Evolutionary conservation across 2,797 vertebrate species (phyloP), one percentile per base, ranked within the genome.

Genomic region (Catharus ustulatus): DNA sequence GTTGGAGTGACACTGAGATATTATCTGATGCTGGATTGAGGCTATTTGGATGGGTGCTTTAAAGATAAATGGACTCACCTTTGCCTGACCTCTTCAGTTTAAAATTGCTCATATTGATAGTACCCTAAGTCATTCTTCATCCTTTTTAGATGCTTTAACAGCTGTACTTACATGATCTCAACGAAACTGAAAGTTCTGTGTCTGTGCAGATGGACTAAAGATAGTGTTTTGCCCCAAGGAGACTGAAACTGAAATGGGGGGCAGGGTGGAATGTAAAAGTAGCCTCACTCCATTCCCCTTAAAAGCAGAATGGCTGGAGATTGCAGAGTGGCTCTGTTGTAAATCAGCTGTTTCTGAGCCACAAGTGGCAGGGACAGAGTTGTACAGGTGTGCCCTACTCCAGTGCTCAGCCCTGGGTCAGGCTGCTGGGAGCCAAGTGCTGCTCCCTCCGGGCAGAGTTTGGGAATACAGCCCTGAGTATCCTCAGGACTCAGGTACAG

Each of bases 11-110:
- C 24, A 5, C 83, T 12, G 69, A 93, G 77, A 87, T 94, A 19
- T 3, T 92, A 84, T 88, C 90, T 93, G 48, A 51, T 57, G 59
- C 40, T 86, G 73, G 66, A 73, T 73, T 84, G 19, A 55, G 85
- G 62, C 83, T 95, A 8, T 90, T 94, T 86, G 58, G n/a, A 63
- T 69, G 51, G 38, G 68, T 73, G 42, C 62, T 90, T 91, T 88
- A n/a, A 73, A 90, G 88, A 93, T 84, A 86, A 89, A 81, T 30
- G 94, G 68, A 11, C 36, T 84, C 52, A 57, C 85, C 90, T 96
- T 94, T 86, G 36, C 78, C 78, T 96, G 90, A 91, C 88, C 68
- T 93, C 66, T 81, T 88, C 19, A 48, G 40, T 82, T 92, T 32
- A 63, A 74, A 87, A 73, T 61, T 48, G 43, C 66, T 94, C 40